Percentiles rank a stretch among this genome's conserved stretches.
phyloP scores from a whole-genome alignment of 2,888 invertebrate species.

The Hyppa rectilinea region DNA sequence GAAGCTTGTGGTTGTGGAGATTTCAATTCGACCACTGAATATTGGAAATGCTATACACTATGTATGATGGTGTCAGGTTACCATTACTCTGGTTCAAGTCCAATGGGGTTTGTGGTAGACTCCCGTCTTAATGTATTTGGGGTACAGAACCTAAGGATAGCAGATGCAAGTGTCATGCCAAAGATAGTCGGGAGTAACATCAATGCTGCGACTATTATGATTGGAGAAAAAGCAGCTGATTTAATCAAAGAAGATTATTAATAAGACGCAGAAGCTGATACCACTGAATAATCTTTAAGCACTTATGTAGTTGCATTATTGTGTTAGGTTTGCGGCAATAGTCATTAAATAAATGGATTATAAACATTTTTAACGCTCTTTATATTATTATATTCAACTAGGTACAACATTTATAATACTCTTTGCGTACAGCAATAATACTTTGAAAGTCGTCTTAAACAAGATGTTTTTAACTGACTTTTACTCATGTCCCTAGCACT shows the following conservation, averaged over 20 bases:
- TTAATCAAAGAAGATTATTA: conserved; percentile 47
- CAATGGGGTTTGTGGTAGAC: conserved; percentile 94
- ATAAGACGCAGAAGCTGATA: background rate
- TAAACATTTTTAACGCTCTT: too few relatives aligned
- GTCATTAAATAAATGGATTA: too few relatives aligned
- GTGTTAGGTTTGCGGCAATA: too few relatives aligned
- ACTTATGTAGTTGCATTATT: too few relatives aligned
- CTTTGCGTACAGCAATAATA: too few relatives aligned
- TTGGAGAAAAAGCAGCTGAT: conserved; percentile 91
- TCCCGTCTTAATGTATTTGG: conserved; percentile 91
- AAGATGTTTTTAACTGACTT: background rate
- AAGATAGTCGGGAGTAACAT: conserved; percentile 92
- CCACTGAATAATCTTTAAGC: too few relatives aligned
- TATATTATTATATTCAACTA: too few relatives aligned
- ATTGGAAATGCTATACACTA: conserved; percentile 92
- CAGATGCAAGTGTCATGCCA: conserved; percentile 94
- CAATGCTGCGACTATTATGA: conserved; percentile 94
- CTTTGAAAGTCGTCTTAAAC: too few relatives aligned
- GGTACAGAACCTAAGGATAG: conserved; percentile 91
- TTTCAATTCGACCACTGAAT: conserved; percentile 83
- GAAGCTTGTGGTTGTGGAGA: conserved; percentile 54
- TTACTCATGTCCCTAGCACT: background rate
- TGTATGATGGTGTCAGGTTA: conserved; percentile 92
- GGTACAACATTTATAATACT: too few relatives aligned
- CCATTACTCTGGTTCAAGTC: conserved; percentile 93